Evolutionary conservation across 2,888 invertebrate species (phyloP), one percentile per base, ranked within the genome.

Genomic region (Melipona beecheii): DNA sequence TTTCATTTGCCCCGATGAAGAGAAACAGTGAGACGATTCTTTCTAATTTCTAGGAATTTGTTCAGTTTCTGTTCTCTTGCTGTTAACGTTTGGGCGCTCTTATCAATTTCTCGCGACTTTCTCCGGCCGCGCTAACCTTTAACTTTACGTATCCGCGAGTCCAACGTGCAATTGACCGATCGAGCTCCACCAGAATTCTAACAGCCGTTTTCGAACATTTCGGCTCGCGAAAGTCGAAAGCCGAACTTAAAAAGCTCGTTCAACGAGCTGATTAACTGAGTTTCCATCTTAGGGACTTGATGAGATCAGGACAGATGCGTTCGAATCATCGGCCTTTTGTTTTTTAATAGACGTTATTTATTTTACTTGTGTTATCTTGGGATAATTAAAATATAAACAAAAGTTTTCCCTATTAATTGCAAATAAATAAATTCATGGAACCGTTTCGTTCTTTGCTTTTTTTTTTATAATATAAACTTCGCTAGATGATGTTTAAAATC

Each of bases 31-130:
- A 49, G 62, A 74, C 81, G 64, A 73, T 74, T 84, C 36, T 36
- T 36, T 9, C 36, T 9, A 9, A 9, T 36, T 0, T 36, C 0
- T 82, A 58, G 60, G 84, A 82, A 74, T 83, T 71, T 64, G 60
- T 58, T 62, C 78, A 71, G 21, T 24, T 76, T 76, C 71, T 54
- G 68, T 76, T 75, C 60, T 76, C 58, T 68, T 71, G 50, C 50
- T 82, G 80, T 78, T 27, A 27, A 27, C 1, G 27, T 13, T n/a
- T 21, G 4, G 78, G 78, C 78, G 75, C 65, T 83, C 78, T 83
- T 78, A 64, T 27, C 75, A 83, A 75, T 75, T 83, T 84, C 75
- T 83, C 75, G 83, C 83, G 72, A 83, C 84, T 84, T 83, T 84
- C 84, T 84, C 84, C 21, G 43, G 54, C 36, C 58, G 50, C 31